Evolutionary conservation across 2,888 invertebrate species (phyloP).

Genomic region (Heteromyza rotundicornis): DNA sequence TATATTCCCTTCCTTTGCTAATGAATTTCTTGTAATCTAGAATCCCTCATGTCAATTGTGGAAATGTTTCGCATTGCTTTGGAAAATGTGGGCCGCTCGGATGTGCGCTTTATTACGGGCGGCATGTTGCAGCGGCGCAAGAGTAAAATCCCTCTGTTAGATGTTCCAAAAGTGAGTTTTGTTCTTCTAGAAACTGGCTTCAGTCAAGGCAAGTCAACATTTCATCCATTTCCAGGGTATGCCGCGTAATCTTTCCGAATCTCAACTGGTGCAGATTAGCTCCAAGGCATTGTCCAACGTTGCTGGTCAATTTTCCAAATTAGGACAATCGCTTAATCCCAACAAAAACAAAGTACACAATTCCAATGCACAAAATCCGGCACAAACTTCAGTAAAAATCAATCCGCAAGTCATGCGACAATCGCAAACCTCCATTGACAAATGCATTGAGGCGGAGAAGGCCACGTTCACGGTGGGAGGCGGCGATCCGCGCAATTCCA

Average conservation of each 20-base stretch:
- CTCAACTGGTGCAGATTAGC: constrained; percentile 82
- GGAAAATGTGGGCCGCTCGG: constrained; percentile 72
- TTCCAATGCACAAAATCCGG: constrained; percentile 47
- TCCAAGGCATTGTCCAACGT: constrained; percentile 86
- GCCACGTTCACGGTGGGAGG: constrained; percentile 51
- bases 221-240: constrained; percentile 50
- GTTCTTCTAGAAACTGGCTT: background rate
- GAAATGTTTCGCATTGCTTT: constrained; percentile 85
- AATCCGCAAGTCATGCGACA: constrained; percentile 54
- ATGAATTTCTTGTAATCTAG: constrained; percentile 65
- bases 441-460: constrained; percentile 50
- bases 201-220: too few relatives aligned
- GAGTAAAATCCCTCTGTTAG: constrained; percentile 63
- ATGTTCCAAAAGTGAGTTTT: constrained; percentile 51
- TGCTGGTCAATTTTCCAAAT: constrained; percentile 84
- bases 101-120: constrained; percentile 73
- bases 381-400: constrained; percentile 61
- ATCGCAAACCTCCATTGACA: constrained; percentile 40
- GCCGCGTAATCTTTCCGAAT: constrained; percentile 84
- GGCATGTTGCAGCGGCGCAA: constrained; percentile 75
- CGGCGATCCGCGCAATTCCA: constrained; percentile 43
- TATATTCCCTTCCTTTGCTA: too few relatives aligned
- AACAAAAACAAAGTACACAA: constrained; percentile 60
- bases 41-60: constrained; percentile 86
- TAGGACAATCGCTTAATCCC: constrained; percentile 66